phyloP scores from a whole-genome alignment of 2,797 vertebrate species.

The Emys orbicularis region DNA sequence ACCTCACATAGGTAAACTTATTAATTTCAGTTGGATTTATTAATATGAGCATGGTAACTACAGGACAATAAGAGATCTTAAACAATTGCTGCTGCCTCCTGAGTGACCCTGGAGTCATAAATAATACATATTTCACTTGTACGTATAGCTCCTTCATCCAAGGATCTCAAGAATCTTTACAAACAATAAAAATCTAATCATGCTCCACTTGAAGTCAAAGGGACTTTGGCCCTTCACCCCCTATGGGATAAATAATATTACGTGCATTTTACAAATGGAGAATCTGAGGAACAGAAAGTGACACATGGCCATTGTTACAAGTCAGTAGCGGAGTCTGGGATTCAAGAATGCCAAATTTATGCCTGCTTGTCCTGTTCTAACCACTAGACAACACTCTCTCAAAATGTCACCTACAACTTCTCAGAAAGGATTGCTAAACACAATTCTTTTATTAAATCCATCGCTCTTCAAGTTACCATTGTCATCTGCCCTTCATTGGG shows the following conservation, averaged over 20 bases:
- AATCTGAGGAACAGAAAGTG: neutral
- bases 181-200: neutral
- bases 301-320: neutral
- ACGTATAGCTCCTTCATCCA: neutral
- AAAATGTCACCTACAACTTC: no score
- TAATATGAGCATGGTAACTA: neutral
- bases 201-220: neutral
- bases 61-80: neutral
- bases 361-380: neutral
- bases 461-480: no score
- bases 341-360: neutral
- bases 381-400: no score
- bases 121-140: neutral
- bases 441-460: no score
- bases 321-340: neutral
- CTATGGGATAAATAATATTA: neutral
- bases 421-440: no score
- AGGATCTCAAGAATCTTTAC: neutral
- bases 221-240: neutral
- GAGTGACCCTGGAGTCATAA: neutral
- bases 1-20: neutral
- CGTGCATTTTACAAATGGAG: neutral
- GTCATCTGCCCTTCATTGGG: no score
- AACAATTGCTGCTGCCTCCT: neutral
- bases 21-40: neutral